Percentiles rank a stretch among this genome's conserved stretches.
These are phyloP conservation scores for Cryptotermes secundus DNA, from an alignment of 1,140 invertebrate genomes.

Conservation along the genomic window DNA sequence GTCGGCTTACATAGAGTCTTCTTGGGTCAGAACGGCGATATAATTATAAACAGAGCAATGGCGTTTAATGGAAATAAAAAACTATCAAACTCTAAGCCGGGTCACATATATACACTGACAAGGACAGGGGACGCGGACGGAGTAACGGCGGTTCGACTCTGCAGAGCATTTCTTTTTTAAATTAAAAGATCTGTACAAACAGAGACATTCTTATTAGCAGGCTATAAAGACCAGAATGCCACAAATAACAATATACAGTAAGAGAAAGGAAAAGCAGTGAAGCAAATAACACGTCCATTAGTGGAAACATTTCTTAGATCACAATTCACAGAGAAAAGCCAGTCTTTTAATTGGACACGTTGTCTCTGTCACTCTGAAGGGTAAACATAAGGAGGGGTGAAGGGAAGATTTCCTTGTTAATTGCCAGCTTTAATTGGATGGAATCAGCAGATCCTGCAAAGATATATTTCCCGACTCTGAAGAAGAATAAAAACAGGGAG, in stretches of 20 bases:
- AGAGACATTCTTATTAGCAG: not conserved
- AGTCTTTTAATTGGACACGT: constrained; percentile 2
- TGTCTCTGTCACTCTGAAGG: not conserved
- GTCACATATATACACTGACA: not conserved
- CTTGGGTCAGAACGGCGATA: not conserved
- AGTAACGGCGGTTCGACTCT: not conserved
- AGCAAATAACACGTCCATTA: constrained; percentile 23
- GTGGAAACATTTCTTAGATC: constrained; percentile 2
- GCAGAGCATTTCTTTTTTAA: not conserved
- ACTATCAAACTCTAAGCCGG: not conserved
- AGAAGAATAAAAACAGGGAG: not conserved
- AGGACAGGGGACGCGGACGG: not conserved
- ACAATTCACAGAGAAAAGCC: constrained; percentile 15
- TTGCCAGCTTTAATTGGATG: constrained; percentile 7
- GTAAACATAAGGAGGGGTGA: not conserved
- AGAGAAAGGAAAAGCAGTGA: not conserved
- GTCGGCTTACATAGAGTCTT: not conserved
- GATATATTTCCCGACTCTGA: not conserved
- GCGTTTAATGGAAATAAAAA: not conserved
- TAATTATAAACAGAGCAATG: not conserved
- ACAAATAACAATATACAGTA: not conserved
- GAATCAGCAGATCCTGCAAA: not conserved
- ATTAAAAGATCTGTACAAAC: constrained; percentile 19
- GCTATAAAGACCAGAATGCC: constrained; percentile 2
- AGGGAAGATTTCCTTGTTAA: not conserved